These are phyloP conservation scores for Spisula solida DNA, from an alignment of 2,888 invertebrate species.

Conservation along the genomic window DNA sequence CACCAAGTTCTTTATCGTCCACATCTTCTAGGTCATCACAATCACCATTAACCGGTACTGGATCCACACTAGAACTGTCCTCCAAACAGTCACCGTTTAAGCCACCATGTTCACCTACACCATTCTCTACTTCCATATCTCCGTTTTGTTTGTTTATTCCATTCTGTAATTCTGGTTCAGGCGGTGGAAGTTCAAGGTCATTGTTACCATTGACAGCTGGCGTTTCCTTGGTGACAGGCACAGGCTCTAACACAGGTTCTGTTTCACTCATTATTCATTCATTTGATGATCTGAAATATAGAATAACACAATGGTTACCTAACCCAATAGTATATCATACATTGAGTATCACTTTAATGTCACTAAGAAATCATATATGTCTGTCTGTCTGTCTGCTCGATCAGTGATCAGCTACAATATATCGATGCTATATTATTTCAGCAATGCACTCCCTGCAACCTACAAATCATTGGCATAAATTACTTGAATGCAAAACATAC, in stretches of 20 bases:
- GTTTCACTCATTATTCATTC: slow-evolving; percentile 68
- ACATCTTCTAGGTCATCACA: slow-evolving; percentile 44
- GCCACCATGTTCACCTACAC: slow-evolving; percentile 41
- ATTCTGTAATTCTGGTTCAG: slow-evolving; percentile 50
- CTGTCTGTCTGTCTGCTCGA: too few species aligned
- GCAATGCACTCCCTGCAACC: not conserved
- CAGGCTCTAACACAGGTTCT: slow-evolving; percentile 54
- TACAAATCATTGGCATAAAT: not conserved
- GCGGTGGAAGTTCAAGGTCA: slow-evolving; percentile 27
- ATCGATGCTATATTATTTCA: not conserved
- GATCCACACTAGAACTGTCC: not conserved
- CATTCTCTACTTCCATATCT: slow-evolving; percentile 47
- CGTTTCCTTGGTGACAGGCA: slow-evolving; percentile 66
- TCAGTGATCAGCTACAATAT: not conserved
- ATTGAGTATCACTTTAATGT: not conserved
- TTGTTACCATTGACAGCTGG: slow-evolving; percentile 48
- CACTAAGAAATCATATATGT: not conserved
- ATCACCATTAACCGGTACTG: slow-evolving; percentile 66
- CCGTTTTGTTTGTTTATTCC: slow-evolving; percentile 52
- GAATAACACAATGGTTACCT: not conserved
- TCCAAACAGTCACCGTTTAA: slow-evolving; percentile 53
- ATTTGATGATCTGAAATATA: slow-evolving; percentile 24
- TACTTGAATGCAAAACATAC: not conserved
- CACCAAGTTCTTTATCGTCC: slow-evolving; percentile 48
- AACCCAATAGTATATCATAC: too few species aligned